A percentile compares a stretch with the other conserved stretches of the same genome.
Conservation (phyloP, 2,113 vertebrate species). For the Benitochromis conjunctus region DNA sequence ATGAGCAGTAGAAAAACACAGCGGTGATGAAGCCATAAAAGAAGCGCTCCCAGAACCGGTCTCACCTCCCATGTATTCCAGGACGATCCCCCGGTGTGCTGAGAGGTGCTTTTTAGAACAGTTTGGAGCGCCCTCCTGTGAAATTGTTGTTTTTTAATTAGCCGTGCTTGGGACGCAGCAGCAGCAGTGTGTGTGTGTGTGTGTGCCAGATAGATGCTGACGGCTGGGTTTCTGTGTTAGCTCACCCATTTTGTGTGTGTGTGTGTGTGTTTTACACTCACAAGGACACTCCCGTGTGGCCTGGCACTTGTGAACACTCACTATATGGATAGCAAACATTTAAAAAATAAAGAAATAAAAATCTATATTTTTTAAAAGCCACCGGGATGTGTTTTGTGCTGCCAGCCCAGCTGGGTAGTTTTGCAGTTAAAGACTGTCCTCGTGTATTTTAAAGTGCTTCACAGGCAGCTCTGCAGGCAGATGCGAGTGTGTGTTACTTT, state of each 20-base stretch:
- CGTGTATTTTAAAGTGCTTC: neutral
- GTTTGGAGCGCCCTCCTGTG: constrained; percentile 73
- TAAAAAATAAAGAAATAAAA: neutral
- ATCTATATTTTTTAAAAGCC: neutral
- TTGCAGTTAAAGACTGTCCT: constrained; percentile 33
- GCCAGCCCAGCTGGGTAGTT: constrained; percentile 21
- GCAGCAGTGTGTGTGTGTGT: neutral
- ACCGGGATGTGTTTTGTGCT: constrained; percentile 6
- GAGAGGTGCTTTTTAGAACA: constrained; percentile 72
- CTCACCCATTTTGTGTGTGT: constrained; percentile 33
- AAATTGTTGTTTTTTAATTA: constrained; percentile 84
- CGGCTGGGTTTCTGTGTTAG: constrained; percentile 64
- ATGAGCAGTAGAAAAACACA: constrained; percentile 36
- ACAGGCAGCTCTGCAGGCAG: neutral
- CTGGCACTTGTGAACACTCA: constrained; percentile 31
- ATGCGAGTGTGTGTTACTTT: neutral
- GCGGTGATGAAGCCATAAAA: constrained; percentile 59
- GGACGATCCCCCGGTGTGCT: constrained; percentile 75
- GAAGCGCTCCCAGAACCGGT: constrained; percentile 43
- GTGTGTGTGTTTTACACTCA: constrained; percentile 41
- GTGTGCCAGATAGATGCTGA: constrained; percentile 69
- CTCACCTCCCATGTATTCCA: constrained; percentile 47
- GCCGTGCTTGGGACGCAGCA: constrained; percentile 63
- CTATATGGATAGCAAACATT: neutral
- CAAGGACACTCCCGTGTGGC: constrained; percentile 46